Evolutionary conservation across 2,888 invertebrate genomes (phyloP), one percentile per base, ranked within the genome.

Genomic region (Volucella zonaria): DNA sequence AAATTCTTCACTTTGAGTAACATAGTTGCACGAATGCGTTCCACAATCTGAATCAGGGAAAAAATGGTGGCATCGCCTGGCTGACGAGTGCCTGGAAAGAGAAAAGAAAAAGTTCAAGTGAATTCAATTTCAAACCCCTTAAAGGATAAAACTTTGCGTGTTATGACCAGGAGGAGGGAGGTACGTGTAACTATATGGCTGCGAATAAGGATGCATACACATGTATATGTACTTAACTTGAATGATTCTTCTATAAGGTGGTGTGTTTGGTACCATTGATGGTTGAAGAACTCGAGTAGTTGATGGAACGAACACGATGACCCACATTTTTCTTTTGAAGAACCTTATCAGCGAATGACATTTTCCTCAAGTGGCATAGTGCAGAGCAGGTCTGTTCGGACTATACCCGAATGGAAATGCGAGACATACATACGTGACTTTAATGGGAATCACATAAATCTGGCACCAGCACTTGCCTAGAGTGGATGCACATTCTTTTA

Each of bases 291-390:
- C 73, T 85, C 81, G 67, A 77, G 67, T 67, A 67, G 68, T 80
- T 76, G 80, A 85, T 83, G 80, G 71, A 40, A 71, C 75, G 71
- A 71, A 56, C 83, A 80, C 45, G 83, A 76, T 85, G 85, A 85
- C 85, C 85, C 81, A 85, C 68, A 77, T 85, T 85, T 62, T 66
- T 59, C 56, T 70, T 14, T 66, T 61, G 18, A 47, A 68, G 61
- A 47, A 31, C 51, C 76, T 85, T 81, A 81, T 85, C 81, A 68
- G 62, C 58, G 59, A 62, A 67, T 85, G 81, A 73, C 76, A 77
- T 73, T 77, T 73, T 76, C 9, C 18, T n/a, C 43, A 59, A 66
- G 59, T 68, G 61, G 6, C 31, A 14, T 49, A 64, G 38, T 67
- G 70, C 59, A 45, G 71, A 67, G 31, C 31, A 31, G 23, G 23